A percentile compares a stretch with the other conserved stretches of the same genome.
phyloP scores from a whole-genome alignment of 2,113 vertebrate species.

The Brevimyrus niger region DNA sequence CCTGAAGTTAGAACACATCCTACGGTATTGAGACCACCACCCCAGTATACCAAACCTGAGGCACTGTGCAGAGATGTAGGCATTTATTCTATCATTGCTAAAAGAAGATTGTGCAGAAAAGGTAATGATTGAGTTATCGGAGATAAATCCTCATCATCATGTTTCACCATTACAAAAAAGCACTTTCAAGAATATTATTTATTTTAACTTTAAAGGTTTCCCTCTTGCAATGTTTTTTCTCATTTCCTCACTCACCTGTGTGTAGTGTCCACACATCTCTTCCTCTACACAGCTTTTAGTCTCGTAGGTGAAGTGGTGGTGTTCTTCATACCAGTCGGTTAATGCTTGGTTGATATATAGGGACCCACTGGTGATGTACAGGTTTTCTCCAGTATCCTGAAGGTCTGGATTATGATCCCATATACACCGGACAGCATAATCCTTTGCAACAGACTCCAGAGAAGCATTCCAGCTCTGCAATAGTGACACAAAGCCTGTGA shows the following conservation, averaged over 20 bases:
- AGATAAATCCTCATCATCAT: not conserved
- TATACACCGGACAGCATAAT: conserved; percentile 48
- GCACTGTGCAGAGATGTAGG: not conserved
- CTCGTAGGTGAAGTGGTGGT: conserved; percentile 41
- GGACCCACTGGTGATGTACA: conserved; percentile 27
- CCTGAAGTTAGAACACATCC: not conserved
- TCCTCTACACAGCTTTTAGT: conserved; percentile 53
- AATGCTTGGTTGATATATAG: conserved; percentile 41
- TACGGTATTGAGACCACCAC: not conserved
- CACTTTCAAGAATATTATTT: not conserved
- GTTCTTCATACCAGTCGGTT: conserved; percentile 57
- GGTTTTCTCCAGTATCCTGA: conserved; percentile 53
- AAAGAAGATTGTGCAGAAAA: not conserved
- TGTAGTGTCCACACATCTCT: conserved; percentile 62
- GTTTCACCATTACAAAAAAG: not conserved
- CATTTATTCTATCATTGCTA: not conserved
- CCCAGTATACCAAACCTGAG: not conserved
- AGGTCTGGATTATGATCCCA: conserved; percentile 56
- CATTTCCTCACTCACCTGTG: conserved; percentile 48
- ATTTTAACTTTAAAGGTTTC: not conserved
- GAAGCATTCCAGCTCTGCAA: conserved; percentile 50
- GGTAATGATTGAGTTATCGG: too few relatives aligned
- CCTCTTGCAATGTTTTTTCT: not conserved
- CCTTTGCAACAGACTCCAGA: conserved; percentile 43
- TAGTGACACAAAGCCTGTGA: not conserved